Conservation (phyloP, 2,113 vertebrate genomes). For the Muntiacus reevesi region DNA sequence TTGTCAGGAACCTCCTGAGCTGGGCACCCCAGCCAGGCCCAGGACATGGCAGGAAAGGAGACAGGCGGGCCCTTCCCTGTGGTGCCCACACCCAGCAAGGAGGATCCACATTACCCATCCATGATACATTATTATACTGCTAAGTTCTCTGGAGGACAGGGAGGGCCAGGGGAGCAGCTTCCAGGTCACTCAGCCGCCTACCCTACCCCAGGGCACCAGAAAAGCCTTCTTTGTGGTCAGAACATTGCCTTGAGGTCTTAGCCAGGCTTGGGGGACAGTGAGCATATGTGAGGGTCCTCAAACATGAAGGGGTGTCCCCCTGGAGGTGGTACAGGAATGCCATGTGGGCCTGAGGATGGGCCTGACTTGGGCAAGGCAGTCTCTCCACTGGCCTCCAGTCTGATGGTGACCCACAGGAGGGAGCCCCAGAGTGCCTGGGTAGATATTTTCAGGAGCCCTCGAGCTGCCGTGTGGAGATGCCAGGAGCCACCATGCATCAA, state of each 20-base stretch:
- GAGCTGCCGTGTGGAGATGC: fast-evolving
- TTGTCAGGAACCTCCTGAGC: not conserved
- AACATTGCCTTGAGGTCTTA: not conserved
- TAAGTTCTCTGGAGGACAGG: not conserved
- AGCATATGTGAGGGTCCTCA: not conserved
- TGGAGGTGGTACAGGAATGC: not conserved
- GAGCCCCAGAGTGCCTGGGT: not conserved
- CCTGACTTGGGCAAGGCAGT: not conserved
- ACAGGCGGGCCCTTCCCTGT: not conserved
- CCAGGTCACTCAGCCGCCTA: not conserved
- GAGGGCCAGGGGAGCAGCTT: not conserved
- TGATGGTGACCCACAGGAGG: not conserved
- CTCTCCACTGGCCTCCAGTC: not conserved
- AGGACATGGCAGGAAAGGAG: not conserved
- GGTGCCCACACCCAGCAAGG: not conserved
- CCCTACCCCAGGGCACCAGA: not conserved
- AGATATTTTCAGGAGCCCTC: not conserved
- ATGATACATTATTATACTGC: not conserved
- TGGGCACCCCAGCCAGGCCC: not conserved
- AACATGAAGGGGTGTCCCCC: not conserved
- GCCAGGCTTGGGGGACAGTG: not conserved
- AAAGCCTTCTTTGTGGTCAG: not conserved
- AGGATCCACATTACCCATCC: not conserved
- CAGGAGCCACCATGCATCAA: not conserved
- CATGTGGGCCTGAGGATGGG: not conserved